A percentile compares a stretch with the other conserved stretches of the same genome.
Conservation (phyloP, 2,113 vertebrate genomes). For the Glareola pratincola region DNA sequence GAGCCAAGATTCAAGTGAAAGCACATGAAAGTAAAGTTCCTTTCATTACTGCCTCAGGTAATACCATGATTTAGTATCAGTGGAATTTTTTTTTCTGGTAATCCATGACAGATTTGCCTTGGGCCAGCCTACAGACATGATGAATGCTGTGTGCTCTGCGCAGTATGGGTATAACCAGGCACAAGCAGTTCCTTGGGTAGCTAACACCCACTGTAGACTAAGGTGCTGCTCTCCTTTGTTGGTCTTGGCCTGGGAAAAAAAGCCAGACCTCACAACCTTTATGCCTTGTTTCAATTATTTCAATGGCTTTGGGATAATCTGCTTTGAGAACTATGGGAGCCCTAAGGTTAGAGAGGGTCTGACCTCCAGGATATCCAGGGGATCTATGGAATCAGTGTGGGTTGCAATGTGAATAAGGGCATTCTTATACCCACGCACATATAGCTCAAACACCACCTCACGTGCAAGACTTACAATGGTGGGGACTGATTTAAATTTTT, state of each 20-base stretch:
- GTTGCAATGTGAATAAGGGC: not conserved
- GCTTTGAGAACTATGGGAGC: not conserved
- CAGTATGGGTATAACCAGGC: not conserved
- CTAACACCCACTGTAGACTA: not conserved
- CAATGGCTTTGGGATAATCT: not conserved
- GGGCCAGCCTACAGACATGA: not conserved
- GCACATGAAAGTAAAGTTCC: not conserved
- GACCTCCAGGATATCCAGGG: not conserved
- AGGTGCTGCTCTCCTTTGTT: not conserved
- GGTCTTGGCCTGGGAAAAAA: not conserved
- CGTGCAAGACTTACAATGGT: not conserved
- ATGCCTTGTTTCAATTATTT: not conserved
- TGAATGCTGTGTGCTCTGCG: not conserved
- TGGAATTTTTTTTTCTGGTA: not conserved
- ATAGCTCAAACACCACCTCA: not conserved
- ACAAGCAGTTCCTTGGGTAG: not conserved
- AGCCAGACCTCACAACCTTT: not conserved
- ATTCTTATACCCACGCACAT: not conserved
- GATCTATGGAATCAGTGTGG: not conserved
- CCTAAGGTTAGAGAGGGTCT: not conserved
- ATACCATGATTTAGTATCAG: not conserved
- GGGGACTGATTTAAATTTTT: not conserved
- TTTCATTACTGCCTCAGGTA: slow-evolving; percentile 1
- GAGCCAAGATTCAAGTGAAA: not conserved
- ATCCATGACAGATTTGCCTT: slow-evolving; percentile 5